Conservation (phyloP, 2,113 vertebrate genomes). For the Pygoscelis antarcticus region DNA sequence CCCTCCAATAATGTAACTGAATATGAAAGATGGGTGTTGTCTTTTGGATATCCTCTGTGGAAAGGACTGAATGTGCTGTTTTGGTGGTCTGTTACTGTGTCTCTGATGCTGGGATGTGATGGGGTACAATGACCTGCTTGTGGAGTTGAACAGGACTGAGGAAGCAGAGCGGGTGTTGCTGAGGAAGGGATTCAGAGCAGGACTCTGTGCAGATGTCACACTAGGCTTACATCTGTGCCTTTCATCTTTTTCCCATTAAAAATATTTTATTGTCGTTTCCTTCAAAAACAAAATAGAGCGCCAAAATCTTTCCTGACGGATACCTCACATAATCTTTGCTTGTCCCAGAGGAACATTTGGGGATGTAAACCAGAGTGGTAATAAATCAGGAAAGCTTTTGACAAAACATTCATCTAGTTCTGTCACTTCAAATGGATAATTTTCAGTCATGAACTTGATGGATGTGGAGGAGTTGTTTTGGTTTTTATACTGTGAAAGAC, state of each 20-base stretch:
- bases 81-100: background rate
- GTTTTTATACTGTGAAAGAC: background rate
- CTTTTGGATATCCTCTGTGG: background rate
- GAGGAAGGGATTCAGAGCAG: background rate
- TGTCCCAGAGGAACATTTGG: background rate
- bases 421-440: background rate
- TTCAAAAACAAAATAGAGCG: background rate
- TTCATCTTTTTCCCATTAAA: background rate
- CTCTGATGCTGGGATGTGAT: background rate
- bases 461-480: background rate
- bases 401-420: background rate
- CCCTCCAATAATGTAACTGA: background rate
- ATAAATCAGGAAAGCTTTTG: background rate
- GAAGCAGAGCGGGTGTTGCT: background rate
- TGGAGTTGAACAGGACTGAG: background rate
- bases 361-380: background rate
- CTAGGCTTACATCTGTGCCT: background rate
- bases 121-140: background rate
- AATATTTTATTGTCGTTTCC: background rate
- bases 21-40: background rate
- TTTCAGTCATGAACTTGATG: background rate
- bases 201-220: background rate
- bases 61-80: background rate
- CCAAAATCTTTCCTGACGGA: background rate
- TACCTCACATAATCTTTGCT: background rate